Base-by-base conservation (phyloP, 2,888 invertebrate species). In the Ochropleura plecta region DNA sequence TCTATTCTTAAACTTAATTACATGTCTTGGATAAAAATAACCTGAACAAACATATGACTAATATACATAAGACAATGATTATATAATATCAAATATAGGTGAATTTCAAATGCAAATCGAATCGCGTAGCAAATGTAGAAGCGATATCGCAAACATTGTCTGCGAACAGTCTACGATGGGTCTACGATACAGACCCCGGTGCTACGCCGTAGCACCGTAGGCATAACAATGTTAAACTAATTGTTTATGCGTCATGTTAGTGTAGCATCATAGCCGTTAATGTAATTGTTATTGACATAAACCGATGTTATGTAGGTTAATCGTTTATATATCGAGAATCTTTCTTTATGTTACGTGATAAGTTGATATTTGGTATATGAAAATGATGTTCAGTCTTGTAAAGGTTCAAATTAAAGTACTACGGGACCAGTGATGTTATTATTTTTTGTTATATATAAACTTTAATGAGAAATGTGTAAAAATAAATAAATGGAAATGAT, bases 181-280 rank as follows among this genome's bases (percentile, higher is more conserved):
- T 46, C 59, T 73, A 81, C 70, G 81, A 59, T 5, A 48, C 53
- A 44, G 79, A 78, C 69, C 81, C 59, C 55, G 6, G 14, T 68
- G 80, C 84, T 81, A 81, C 84, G 84, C 66, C 81, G 81, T 79
- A 83, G 79, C 30, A 53, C 40, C 20, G 40, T 53, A 78, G 71
- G 10, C 53, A 64, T 66, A 48, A 55, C 20, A 40, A 6, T 46
- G 46, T 64, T 66, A 57, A 53, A 79, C 18, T 71, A 79, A 72
- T 62, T 70, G 57, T 79, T 73, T 73, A 51, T 20, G 46, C 18
- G 14, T 30, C 57, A 64, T 68, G 48, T 68, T 59, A 62, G 8
- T 63, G 16, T 40, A 16, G 40, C 40, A 53, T 59, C 42, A 30
- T 12, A 14, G 20, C 20, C 46, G 49, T 62, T 51, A 49, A 46